Evolutionary conservation across 2,888 invertebrate species (phyloP), one percentile per base, ranked within the genome.

Genomic region (Lepidocyrtoides sp.): DNA sequence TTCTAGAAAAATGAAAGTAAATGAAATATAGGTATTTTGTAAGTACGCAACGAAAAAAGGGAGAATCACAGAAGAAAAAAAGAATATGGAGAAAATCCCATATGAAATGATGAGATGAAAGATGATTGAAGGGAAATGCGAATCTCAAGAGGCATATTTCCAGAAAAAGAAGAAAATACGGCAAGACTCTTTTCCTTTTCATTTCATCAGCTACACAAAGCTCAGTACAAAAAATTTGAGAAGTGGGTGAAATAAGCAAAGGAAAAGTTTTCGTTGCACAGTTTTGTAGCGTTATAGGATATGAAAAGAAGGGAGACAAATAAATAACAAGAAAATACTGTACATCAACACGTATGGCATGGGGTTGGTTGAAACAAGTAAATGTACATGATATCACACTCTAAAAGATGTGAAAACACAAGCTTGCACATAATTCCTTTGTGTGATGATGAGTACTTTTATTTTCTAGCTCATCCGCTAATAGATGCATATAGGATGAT

Each of bases 101-200:
- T n/a, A 87, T 77, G 75, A 89, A 83, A 84, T 66, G 60, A 90
- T 84, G 60, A 90, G 85, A 79, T 66, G 84, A 85, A 85, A 90
- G 90, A 90, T 90, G 90, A 90, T 90, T 90, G 85, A 90, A 90
- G 90, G 79, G 54, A 90, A 85, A 79, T 63, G 77, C 26, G 69
- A 66, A 36, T 79, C 90, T 84, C 90, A 29, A 54, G 90, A 51
- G 84, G 85, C 66, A 54, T 72, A 20, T 48, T 72, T 72, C 48
- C 48, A 72, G 44, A 0, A 72, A 36, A 48, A 72, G 44, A 17
- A 57, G 44, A 41, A 41, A 81, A 48, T 72, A 88, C 41, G 51
- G 23, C 79, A 51, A 88, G 32, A 51, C 29, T 69, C 17, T 84
- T 79, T 41, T 23, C 1, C 12, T 48, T 26, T 26, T 23, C 7